Percentiles rank a stretch among this genome's conserved stretches.
Conservation (phyloP, 2,797 vertebrate genomes). For the Danio kyathit region DNA sequence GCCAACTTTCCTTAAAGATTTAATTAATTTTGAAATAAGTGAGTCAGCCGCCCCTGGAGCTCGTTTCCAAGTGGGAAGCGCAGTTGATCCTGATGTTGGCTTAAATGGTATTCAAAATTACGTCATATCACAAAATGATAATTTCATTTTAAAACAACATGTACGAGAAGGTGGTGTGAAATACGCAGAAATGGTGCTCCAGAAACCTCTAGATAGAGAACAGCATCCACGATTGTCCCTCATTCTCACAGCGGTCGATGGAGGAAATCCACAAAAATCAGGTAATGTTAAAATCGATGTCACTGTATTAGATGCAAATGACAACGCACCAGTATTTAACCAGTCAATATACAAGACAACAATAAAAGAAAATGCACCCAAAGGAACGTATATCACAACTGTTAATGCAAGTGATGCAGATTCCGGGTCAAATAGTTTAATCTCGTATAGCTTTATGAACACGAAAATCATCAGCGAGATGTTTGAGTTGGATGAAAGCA, state of each 20-base stretch:
- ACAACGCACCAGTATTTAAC: conserved; percentile 70
- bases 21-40: conserved; percentile 59
- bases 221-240: conserved; percentile 49
- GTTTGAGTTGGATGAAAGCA: conserved; percentile 31
- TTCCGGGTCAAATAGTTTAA: conserved; percentile 62
- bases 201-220: conserved; percentile 67
- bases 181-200: conserved; percentile 66
- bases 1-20: conserved; percentile 50
- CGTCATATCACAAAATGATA: conserved; percentile 19
- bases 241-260: conserved; percentile 66
- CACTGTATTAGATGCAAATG: conserved; percentile 62
- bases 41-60: conserved; percentile 50
- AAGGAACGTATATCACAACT: conserved; percentile 51
- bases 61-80: conserved; percentile 57
- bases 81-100: conserved; percentile 54
- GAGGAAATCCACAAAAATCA: conserved; percentile 65
- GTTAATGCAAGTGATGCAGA: conserved; percentile 75
- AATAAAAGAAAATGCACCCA: conserved; percentile 59
- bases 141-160: conserved; percentile 60
- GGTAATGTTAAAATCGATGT: conserved; percentile 64
- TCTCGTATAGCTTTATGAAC: conserved; percentile 41
- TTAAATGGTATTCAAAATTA: conserved; percentile 48
- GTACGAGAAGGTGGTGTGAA: conserved; percentile 47
- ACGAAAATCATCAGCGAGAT: conserved; percentile 23
- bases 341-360: conserved; percentile 64